Percentiles rank a stretch among this genome's conserved stretches.
Conservation (phyloP, 2,888 invertebrate species). For the Pyrochroa serraticornis region DNA sequence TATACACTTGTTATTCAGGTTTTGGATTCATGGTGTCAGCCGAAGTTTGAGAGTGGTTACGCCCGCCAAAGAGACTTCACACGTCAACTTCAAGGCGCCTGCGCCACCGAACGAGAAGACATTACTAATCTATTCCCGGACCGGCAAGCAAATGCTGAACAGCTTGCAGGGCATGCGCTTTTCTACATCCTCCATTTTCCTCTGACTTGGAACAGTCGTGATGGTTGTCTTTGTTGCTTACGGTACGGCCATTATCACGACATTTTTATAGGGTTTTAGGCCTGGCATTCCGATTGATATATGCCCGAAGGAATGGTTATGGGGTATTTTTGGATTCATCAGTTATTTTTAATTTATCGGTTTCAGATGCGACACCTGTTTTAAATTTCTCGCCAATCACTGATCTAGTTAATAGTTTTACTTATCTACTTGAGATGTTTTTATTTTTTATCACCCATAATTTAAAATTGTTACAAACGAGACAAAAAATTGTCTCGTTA, state of each 20-base stretch:
- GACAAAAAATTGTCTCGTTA: no score
- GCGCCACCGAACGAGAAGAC: slow-evolving; percentile 44
- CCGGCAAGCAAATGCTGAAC: slow-evolving; percentile 44
- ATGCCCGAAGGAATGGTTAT: slow-evolving; percentile 43
- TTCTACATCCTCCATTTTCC: slow-evolving; percentile 19
- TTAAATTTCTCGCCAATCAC: slow-evolving; percentile 24
- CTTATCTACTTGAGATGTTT: slow-evolving; percentile 14
- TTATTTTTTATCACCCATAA: no score
- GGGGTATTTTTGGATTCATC: slow-evolving; percentile 51
- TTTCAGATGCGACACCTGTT: slow-evolving; percentile 52
- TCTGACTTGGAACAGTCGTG: slow-evolving; percentile 1
- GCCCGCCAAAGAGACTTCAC: slow-evolving; percentile 52
- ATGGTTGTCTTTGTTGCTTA: slow-evolving; percentile 14
- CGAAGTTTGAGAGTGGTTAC: slow-evolving; percentile 50
- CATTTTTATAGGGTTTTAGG: slow-evolving; percentile 45
- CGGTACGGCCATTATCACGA: slow-evolving; percentile 43
- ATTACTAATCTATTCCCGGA: slow-evolving; percentile 38
- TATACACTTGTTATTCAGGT: slow-evolving; percentile 45
- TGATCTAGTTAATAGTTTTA: slow-evolving; percentile 11
- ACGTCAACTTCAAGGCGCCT: slow-evolving; percentile 49
- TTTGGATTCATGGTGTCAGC: slow-evolving; percentile 51
- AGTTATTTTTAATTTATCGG: slow-evolving; percentile 52
- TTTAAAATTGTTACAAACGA: no score
- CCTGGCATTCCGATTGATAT: slow-evolving; percentile 45
- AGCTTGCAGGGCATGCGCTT: slow-evolving; percentile 51